Conservation (phyloP, 2,888 invertebrate species). For the Habroteleia sp. region DNA sequence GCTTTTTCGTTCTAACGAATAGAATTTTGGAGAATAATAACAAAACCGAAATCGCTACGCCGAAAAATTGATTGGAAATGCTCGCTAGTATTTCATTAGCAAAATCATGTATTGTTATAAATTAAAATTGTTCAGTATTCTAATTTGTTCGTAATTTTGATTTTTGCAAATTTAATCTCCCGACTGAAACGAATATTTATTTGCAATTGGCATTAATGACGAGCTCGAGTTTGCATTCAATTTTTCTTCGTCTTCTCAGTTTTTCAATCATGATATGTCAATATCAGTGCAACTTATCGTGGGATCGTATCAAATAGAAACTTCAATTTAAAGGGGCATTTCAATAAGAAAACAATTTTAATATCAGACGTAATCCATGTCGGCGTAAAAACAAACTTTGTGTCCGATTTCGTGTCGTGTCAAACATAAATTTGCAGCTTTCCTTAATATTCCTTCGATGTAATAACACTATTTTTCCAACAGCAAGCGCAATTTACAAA, state of each 20-base stretch:
- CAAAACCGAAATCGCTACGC: no score
- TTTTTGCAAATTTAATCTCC: no score
- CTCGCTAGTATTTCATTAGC: no score
- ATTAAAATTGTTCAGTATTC: no score
- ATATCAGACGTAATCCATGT: no score
- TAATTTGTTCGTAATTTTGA: no score
- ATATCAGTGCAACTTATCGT: constrained; percentile 27
- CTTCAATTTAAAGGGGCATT: constrained; percentile 3
- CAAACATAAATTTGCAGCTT: neutral
- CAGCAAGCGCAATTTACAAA: constrained; percentile 21
- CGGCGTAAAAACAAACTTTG: neutral
- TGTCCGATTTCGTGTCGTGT: neutral
- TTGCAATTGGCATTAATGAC: constrained; percentile 11
- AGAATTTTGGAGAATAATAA: no score
- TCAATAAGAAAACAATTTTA: neutral
- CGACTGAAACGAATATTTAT: constrained; percentile 13
- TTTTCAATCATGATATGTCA: constrained; percentile 22
- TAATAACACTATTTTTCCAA: constrained; percentile 9
- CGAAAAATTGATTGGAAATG: no score
- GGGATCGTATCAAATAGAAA: neutral
- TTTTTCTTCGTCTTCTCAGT: constrained; percentile 11
- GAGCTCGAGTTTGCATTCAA: constrained; percentile 19
- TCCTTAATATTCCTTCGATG: neutral
- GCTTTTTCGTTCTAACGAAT: no score
- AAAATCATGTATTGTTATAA: no score